Percentiles rank a stretch among this genome's conserved stretches.
Evolutionary conservation across 1,140 invertebrate species (phyloP).

Genomic region (Ganaspis sp.): DNA sequence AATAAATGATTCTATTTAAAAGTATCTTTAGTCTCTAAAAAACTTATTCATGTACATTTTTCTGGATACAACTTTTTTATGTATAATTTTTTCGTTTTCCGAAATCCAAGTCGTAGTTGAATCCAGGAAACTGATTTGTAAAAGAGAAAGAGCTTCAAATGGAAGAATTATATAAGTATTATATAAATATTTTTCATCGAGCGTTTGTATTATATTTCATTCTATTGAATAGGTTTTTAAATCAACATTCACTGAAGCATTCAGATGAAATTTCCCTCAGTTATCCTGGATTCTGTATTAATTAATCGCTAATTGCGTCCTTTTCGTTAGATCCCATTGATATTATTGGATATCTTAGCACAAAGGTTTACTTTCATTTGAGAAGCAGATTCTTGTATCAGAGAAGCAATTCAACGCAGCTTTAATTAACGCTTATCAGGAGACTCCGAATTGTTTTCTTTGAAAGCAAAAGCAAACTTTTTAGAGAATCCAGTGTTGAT

Average conservation of each 20-base stretch:
- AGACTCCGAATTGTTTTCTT: background rate
- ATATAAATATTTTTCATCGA: too few relatives aligned
- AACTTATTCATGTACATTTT: too few relatives aligned
- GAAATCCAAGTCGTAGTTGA: too few relatives aligned
- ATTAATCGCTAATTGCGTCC: slow-evolving; percentile 7
- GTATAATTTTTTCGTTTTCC: too few relatives aligned
- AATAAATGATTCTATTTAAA: too few relatives aligned
- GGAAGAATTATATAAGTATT: too few relatives aligned
- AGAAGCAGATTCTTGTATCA: background rate
- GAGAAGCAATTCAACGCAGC: background rate
- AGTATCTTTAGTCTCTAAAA: too few relatives aligned
- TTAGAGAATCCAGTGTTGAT: background rate
- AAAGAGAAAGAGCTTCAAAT: too few relatives aligned
- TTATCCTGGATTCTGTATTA: background rate
- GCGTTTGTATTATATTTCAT: background rate
- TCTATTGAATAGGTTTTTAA: background rate
- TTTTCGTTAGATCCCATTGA: background rate
- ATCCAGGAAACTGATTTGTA: too few relatives aligned
- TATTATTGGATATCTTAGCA: slow-evolving; percentile 5
- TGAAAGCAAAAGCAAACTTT: background rate
- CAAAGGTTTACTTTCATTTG: slow-evolving; percentile 1
- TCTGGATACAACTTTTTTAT: too few relatives aligned
- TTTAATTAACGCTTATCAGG: slow-evolving; percentile 1
- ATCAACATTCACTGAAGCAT: background rate
- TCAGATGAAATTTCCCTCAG: background rate